A percentile compares a stretch with the other conserved stretches of the same genome.
These are phyloP conservation scores for Hypomecis atomaria DNA, from an alignment of 2,888 invertebrate genomes.

Conservation along the genomic window DNA sequence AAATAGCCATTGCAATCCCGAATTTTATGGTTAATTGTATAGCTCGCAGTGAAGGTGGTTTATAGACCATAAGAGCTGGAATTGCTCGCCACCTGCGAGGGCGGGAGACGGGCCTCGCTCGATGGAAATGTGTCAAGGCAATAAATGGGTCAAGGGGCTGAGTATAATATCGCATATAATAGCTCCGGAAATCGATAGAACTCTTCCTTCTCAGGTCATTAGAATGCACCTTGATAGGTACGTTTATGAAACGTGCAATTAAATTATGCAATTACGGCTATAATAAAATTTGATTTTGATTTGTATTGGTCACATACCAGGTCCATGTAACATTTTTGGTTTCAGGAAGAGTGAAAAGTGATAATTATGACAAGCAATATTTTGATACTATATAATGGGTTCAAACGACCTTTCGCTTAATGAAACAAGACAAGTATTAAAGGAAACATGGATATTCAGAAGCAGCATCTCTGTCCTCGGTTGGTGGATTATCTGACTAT, in stretches of 20 bases:
- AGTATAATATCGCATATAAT: constrained; percentile 44
- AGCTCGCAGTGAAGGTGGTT: constrained; percentile 23
- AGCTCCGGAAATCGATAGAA: constrained; percentile 50
- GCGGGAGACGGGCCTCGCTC: constrained; percentile 38
- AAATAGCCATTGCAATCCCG: constrained; percentile 27
- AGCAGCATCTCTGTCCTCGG: constrained; percentile 93
- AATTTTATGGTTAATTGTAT: constrained; percentile 24
- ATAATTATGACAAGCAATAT: constrained; percentile 83
- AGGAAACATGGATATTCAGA: constrained; percentile 85
- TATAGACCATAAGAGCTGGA: constrained; percentile 46
- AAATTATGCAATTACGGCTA: too few species aligned
- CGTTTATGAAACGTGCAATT: not conserved
- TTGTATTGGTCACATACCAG: not conserved
- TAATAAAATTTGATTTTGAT: not conserved
- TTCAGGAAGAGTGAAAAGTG: constrained; percentile 60
- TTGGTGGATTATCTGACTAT: constrained; percentile 98
- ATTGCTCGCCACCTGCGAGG: constrained; percentile 40
- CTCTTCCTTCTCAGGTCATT: constrained; percentile 11
- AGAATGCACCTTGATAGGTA: not conserved
- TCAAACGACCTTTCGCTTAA: constrained; percentile 50
- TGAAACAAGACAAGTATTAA: constrained; percentile 55
- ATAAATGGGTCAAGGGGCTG: constrained; percentile 63
- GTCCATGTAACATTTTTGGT: constrained; percentile 40
- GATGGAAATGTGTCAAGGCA: constrained; percentile 63
- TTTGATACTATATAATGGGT: constrained; percentile 71